Percentiles rank a stretch among this genome's conserved stretches.
These are phyloP conservation scores for Esox lucius DNA, from an alignment of 2,797 vertebrate species.

Conservation along the genomic window DNA sequence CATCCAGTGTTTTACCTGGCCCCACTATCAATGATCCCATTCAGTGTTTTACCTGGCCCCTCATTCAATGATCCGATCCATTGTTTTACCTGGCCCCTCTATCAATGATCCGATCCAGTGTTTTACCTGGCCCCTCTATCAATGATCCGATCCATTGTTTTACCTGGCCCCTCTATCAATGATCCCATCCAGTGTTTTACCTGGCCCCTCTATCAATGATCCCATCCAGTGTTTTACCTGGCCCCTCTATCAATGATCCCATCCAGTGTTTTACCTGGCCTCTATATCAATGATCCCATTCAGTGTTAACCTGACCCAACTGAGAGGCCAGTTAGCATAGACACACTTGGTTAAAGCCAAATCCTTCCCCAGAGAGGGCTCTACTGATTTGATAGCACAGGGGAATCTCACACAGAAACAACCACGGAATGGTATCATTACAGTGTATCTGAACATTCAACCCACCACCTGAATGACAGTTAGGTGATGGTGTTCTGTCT, in stretches of 20 bases:
- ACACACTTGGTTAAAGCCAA: conserved; percentile 9
- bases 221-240: too few species aligned
- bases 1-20: conserved; percentile 40
- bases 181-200: too few species aligned
- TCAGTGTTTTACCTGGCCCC: too few species aligned
- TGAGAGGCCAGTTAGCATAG: conserved; percentile 37
- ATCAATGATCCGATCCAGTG: too few species aligned
- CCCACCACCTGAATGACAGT: conserved; percentile 26
- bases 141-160: too few species aligned
- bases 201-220: too few species aligned
- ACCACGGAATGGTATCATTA: conserved; percentile 12
- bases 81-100: too few species aligned
- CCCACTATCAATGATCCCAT: too few species aligned
- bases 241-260: too few species aligned
- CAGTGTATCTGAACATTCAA: not conserved
- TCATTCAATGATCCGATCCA: not conserved
- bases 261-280: too few species aligned
- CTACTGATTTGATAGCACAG: conserved; percentile 14
- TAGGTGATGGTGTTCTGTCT: conserved; percentile 15
- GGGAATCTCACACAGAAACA: not conserved
- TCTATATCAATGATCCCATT: conserved; percentile 36
- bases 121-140: conserved; percentile 13
- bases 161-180: too few species aligned
- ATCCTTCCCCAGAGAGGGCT: conserved; percentile 14
- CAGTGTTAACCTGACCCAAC: conserved; percentile 39